Evolutionary conservation across 2,888 invertebrate species (phyloP).

Genomic region (Idaea straminata): DNA sequence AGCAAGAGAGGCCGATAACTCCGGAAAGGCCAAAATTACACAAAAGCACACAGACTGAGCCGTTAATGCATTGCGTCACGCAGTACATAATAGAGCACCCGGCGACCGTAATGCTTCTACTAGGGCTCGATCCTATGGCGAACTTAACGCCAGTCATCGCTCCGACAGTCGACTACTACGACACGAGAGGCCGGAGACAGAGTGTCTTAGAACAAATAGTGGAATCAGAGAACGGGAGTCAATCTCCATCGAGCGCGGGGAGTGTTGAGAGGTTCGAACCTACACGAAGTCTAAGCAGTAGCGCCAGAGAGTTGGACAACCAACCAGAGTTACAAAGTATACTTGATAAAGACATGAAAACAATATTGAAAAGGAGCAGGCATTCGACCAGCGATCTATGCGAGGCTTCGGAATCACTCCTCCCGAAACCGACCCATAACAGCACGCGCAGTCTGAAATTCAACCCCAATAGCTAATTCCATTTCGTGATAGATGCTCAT

Average conservation of each 20-base stretch:
- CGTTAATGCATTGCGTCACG: conserved; percentile 80
- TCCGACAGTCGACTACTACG: conserved; percentile 69
- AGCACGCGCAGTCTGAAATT: conserved; percentile 84
- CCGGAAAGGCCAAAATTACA: conserved; percentile 65
- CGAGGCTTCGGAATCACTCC: conserved; percentile 77
- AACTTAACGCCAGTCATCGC: conserved; percentile 63
- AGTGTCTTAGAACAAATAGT: conserved; percentile 70
- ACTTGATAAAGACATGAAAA: conserved; percentile 55
- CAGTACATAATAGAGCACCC: conserved; percentile 87
- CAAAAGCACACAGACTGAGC: conserved; percentile 82
- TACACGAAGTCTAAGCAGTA: conserved; percentile 54
- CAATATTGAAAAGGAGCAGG: conserved; percentile 74
- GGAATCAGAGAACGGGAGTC: conserved; percentile 70
- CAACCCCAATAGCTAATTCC: conserved; percentile 72
- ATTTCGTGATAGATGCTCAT: conserved; percentile 61
- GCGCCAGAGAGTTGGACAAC: conserved; percentile 53
- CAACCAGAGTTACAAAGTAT: conserved; percentile 60
- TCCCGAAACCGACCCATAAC: conserved; percentile 79
- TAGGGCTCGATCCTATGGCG: conserved; percentile 85
- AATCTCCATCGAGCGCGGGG: conserved; percentile 65
- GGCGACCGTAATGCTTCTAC: conserved; percentile 84
- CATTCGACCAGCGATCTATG: conserved; percentile 86
- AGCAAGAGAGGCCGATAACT: conserved; percentile 67
- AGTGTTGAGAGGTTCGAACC: conserved; percentile 59
- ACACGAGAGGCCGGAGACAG: conserved; percentile 62